A percentile compares a stretch with the other conserved stretches of the same genome.
These are phyloP conservation scores for Drosophila tani DNA, from an alignment of 1,140 invertebrate genomes.

Conservation along the genomic window DNA sequence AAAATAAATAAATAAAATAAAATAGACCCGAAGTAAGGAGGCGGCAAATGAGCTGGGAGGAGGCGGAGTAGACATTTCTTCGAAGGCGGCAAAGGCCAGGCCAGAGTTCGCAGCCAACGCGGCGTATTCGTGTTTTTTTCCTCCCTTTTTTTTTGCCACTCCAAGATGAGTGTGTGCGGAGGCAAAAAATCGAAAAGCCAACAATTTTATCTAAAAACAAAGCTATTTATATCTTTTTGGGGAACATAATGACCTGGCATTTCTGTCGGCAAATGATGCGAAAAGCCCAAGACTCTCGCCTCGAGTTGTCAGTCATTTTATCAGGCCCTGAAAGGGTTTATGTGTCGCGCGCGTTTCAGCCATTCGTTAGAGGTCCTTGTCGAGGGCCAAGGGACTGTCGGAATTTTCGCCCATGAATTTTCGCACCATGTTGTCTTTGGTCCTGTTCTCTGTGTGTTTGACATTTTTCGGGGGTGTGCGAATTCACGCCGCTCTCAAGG, in stretches of 20 bases:
- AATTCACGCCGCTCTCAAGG: conserved; percentile 32
- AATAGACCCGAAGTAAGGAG: conserved; percentile 32
- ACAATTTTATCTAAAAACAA: conserved; percentile 61
- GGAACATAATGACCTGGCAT: conserved; percentile 74
- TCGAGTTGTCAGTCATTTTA: conserved; percentile 75
- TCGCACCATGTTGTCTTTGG: conserved; percentile 24
- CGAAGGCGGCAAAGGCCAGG: conserved; percentile 27
- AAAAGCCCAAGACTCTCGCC: conserved; percentile 33
- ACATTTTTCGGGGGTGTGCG: conserved; percentile 33
- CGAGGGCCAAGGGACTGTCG: conserved; percentile 25
- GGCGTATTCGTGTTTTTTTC: conserved; percentile 67
- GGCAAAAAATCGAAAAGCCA: conserved; percentile 40
- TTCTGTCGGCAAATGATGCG: conserved; percentile 67
- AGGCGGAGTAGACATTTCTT: neutral
- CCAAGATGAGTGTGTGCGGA: neutral
- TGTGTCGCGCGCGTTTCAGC: conserved; percentile 60
- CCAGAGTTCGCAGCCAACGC: conserved; percentile 40
- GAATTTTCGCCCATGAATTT: conserved; percentile 46
- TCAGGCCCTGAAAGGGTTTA: conserved; percentile 68
- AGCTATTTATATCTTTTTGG: conserved; percentile 60
- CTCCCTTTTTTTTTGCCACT: conserved; percentile 11
- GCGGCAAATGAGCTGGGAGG: conserved; percentile 38
- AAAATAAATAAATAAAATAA: conserved; percentile 41
- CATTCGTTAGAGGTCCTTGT: conserved; percentile 41
- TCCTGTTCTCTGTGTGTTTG: conserved; percentile 8